Evolutionary conservation across 2,797 vertebrate genomes (phyloP).

Genomic region (Prunella strophiata): DNA sequence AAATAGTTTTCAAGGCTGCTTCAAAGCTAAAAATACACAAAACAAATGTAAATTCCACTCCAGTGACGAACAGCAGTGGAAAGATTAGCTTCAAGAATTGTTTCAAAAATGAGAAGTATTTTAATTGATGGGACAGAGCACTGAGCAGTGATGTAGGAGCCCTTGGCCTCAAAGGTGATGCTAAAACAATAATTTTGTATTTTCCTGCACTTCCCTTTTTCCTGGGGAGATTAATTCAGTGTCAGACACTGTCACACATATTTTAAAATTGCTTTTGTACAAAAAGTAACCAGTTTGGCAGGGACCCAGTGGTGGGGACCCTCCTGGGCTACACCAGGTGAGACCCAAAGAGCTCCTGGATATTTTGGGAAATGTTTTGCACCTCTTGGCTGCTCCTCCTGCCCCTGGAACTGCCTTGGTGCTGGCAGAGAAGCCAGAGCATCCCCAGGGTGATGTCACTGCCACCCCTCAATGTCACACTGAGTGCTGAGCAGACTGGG

Average conservation of each 20-base stretch:
- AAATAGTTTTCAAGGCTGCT: conserved; percentile 55
- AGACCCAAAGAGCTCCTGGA: neutral
- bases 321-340: neutral
- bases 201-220: neutral
- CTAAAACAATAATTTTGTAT: neutral
- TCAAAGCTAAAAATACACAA: conserved; percentile 62
- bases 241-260: neutral
- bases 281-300: neutral
- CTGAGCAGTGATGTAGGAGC: neutral
- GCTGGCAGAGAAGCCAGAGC: neutral
- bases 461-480: neutral
- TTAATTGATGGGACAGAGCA: neutral
- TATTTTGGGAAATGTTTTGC: neutral
- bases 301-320: neutral
- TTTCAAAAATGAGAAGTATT: conserved; percentile 57
- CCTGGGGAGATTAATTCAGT: neutral
- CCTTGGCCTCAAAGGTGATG: neutral
- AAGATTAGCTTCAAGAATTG: conserved; percentile 33
- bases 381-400: neutral
- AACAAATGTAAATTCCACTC: conserved; percentile 60
- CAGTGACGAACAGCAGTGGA: neutral
- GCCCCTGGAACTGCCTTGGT: neutral
- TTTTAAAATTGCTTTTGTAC: neutral
- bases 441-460: neutral
- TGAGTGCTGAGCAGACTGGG: neutral